phyloP scores from a whole-genome alignment of 2,797 vertebrate species.

The Notamacropus eugenii region DNA sequence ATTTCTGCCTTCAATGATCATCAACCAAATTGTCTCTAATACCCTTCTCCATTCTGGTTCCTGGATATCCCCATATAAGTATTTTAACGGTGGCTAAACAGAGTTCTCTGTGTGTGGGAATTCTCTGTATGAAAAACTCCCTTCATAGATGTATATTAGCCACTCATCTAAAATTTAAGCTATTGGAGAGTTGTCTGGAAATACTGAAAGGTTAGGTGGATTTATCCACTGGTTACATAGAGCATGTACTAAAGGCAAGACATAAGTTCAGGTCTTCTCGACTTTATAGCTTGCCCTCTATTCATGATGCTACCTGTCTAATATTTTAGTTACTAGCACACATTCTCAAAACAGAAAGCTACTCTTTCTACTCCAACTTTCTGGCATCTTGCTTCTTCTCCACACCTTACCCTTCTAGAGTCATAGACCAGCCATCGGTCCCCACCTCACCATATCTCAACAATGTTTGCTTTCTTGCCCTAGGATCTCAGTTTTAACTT shows the following conservation, averaged over 20 bases:
- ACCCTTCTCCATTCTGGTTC: neutral
- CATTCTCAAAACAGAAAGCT: neutral
- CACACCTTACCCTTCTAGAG: neutral
- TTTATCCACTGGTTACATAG: neutral
- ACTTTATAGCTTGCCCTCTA: neutral
- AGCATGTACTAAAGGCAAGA: neutral
- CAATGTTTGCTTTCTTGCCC: neutral
- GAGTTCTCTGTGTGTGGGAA: neutral
- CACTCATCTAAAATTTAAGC: neutral
- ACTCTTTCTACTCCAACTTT: neutral
- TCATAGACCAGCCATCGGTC: neutral
- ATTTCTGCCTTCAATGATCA: neutral
- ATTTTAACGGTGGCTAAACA: neutral
- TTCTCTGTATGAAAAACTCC: neutral
- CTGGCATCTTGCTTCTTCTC: neutral
- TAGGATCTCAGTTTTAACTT: neutral
- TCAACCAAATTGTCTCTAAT: neutral
- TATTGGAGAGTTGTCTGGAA: neutral
- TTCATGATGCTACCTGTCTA: neutral
- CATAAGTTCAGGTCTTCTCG: neutral
- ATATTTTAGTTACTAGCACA: neutral
- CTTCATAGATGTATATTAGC: neutral
- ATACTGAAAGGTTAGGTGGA: neutral
- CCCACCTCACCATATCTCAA: neutral
- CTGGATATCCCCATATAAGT: neutral